Conservation (phyloP, 2,888 invertebrate species). For the Philaethria dido region DNA sequence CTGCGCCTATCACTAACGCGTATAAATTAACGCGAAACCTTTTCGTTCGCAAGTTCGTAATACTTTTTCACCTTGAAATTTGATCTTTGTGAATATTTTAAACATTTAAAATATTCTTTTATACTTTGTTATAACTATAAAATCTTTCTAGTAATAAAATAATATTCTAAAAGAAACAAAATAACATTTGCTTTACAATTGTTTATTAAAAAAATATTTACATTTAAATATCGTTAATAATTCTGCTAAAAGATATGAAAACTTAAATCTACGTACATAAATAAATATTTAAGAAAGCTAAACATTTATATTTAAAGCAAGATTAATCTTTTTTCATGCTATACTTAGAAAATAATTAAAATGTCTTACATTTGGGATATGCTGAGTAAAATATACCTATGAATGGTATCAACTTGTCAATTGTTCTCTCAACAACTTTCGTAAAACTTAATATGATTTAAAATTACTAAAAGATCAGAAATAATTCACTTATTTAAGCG, state of each 20-base stretch:
- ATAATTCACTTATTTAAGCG: neutral
- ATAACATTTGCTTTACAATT: neutral
- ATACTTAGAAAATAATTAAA: neutral
- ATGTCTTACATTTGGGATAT: neutral
- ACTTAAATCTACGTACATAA: neutral
- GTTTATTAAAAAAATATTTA: slow-evolving; percentile 15
- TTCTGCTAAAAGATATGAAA: neutral
- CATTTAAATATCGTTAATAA: neutral
- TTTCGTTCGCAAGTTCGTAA: too few species aligned
- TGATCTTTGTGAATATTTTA: too few species aligned
- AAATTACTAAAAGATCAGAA: neutral
- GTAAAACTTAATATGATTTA: neutral
- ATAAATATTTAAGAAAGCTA: slow-evolving; percentile 6
- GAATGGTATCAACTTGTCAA: neutral
- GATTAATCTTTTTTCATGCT: neutral
- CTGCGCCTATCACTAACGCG: too few species aligned
- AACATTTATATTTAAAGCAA: neutral
- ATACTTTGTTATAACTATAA: too few species aligned
- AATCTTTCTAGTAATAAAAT: too few species aligned
- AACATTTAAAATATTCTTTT: too few species aligned
- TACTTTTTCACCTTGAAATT: too few species aligned
- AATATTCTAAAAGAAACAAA: neutral
- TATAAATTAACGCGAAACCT: too few species aligned
- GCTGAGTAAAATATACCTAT: neutral
- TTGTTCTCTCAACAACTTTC: neutral